phyloP scores from a whole-genome alignment of 2,888 invertebrate genomes.

The Dorcus hopei region DNA sequence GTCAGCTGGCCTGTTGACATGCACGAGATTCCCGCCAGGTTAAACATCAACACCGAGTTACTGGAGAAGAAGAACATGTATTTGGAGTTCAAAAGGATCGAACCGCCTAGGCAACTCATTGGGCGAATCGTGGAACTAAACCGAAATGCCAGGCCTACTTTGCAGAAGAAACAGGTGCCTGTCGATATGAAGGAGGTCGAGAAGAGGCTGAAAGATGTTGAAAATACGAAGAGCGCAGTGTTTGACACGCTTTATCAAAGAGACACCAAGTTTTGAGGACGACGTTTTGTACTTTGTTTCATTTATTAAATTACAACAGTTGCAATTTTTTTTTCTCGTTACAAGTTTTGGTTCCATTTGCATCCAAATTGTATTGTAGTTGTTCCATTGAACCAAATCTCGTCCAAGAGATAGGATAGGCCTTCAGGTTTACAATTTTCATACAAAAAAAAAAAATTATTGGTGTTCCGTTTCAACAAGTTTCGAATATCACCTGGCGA shows the following conservation, averaged over 20 bases:
- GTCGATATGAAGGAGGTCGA: constrained; percentile 4
- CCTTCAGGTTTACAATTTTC: no score
- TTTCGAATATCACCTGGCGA: neutral
- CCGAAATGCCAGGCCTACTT: constrained; percentile 26
- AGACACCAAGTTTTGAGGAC: constrained; percentile 10
- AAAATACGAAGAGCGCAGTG: constrained; percentile 1
- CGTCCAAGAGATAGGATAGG: neutral
- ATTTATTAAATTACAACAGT: no score
- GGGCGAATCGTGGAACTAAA: constrained; percentile 36
- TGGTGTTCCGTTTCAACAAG: neutral
- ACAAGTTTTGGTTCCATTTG: neutral
- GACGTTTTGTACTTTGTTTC: neutral
- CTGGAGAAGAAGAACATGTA: constrained; percentile 42
- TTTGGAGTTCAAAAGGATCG: constrained; percentile 38
- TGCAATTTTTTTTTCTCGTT: no score
- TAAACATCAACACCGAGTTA: constrained; percentile 37
- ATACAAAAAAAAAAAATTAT: no score
- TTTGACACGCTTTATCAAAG: constrained; percentile 21
- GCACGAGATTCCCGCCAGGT: constrained; percentile 34
- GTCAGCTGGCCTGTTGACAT: constrained; percentile 33
- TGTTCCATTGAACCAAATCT: no score
- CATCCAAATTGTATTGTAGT: neutral
- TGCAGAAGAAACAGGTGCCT: constrained; percentile 13
- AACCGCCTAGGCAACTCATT: constrained; percentile 37
- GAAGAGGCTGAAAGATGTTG: neutral